Evolutionary conservation across 2,113 vertebrate species (phyloP).

Genomic region (Propithecus coquereli): DNA sequence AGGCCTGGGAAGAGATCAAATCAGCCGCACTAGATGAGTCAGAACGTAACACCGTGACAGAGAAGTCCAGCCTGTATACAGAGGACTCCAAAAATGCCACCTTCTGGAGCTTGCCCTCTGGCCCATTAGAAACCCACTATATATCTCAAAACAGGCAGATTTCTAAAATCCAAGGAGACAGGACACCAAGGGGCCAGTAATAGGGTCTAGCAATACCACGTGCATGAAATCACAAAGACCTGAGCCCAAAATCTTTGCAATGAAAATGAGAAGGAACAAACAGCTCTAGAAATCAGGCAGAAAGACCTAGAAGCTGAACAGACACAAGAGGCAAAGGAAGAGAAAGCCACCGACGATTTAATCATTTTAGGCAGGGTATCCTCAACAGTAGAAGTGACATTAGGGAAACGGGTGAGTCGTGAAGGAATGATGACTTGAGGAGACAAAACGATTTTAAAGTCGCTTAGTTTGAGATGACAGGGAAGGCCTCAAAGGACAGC

Average conservation of each 20-base stretch:
- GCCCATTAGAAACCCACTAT: neutral
- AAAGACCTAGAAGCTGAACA: neutral
- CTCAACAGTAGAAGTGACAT: fast-evolving
- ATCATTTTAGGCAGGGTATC: neutral
- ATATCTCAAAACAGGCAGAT: neutral
- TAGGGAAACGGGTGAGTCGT: neutral
- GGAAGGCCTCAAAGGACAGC: neutral
- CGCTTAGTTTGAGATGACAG: neutral
- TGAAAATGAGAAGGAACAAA: neutral
- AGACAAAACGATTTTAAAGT: neutral
- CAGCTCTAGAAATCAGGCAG: neutral
- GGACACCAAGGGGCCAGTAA: neutral
- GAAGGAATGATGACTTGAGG: neutral
- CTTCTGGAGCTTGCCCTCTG: neutral
- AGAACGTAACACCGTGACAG: neutral
- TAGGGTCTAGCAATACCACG: fast-evolving
- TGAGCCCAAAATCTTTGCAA: neutral
- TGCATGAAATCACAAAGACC: neutral
- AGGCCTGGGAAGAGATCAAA: neutral
- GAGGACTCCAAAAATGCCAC: neutral
- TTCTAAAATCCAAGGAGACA: neutral
- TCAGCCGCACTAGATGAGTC: neutral
- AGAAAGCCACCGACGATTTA: neutral
- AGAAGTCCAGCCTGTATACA: neutral
- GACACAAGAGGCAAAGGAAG: neutral